These are phyloP conservation scores for Augiades crinisus DNA, from an alignment of 2,888 invertebrate species.

Conservation along the genomic window DNA sequence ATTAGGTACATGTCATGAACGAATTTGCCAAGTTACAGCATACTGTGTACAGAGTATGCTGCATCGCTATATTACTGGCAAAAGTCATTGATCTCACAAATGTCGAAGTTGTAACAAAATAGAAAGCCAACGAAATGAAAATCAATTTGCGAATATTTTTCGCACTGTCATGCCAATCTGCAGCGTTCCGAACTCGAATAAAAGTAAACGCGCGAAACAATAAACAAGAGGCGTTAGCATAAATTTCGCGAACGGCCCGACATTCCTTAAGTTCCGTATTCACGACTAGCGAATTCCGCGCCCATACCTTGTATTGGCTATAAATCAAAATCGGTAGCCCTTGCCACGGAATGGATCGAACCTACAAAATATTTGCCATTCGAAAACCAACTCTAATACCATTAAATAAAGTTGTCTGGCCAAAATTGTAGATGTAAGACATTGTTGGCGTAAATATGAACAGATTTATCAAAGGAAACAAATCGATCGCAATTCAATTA, in stretches of 20 bases:
- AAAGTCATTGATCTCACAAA: no score
- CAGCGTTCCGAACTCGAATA: conserved; percentile 11
- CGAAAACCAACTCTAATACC: neutral
- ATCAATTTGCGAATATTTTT: conserved; percentile 9
- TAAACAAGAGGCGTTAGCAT: conserved; percentile 43
- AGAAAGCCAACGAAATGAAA: conserved; percentile 4
- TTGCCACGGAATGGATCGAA: neutral
- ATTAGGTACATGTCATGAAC: no score
- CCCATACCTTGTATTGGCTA: conserved; percentile 30
- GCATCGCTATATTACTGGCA: no score
- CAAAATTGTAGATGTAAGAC: neutral
- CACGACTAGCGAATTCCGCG: conserved; percentile 33
- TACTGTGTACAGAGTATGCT: no score
- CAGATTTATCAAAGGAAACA: conserved; percentile 56
- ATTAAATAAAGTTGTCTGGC: neutral
- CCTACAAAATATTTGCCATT: neutral
- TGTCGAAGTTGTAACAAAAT: neutral
- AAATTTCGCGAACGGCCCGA: conserved; percentile 35
- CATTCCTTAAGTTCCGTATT: conserved; percentile 41
- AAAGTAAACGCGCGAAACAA: conserved; percentile 35
- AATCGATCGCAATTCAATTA: conserved; percentile 57
- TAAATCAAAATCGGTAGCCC: conserved; percentile 33
- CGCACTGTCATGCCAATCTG: conserved; percentile 15
- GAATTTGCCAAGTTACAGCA: no score
- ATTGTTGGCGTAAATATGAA: conserved; percentile 43